These are phyloP conservation scores for Trinorchestia longiramus DNA, from an alignment of 1,140 invertebrate species.

Conservation along the genomic window DNA sequence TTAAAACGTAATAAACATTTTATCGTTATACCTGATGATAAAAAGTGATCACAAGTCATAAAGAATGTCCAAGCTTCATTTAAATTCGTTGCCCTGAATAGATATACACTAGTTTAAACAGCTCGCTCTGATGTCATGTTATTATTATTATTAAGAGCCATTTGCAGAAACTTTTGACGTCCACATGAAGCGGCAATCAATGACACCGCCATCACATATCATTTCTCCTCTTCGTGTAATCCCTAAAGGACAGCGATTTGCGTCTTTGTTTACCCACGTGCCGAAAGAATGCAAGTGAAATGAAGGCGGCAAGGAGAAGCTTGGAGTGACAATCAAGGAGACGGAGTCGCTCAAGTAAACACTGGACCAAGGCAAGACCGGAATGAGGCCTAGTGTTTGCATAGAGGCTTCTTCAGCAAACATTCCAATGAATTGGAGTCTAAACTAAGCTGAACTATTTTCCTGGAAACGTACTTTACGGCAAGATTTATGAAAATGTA, in stretches of 20 bases:
- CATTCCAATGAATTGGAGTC: constrained; percentile 34
- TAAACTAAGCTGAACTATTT: constrained; percentile 13
- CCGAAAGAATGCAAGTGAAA: not conserved
- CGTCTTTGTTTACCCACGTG: not conserved
- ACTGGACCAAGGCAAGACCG: not conserved
- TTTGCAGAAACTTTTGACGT: not conserved
- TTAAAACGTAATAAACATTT: not conserved
- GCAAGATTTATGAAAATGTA: not conserved
- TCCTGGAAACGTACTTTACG: not conserved
- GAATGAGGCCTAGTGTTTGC: constrained; percentile 42
- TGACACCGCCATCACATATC: not conserved
- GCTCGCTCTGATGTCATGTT: not conserved
- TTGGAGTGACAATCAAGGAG: constrained; percentile 10
- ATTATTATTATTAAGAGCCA: not conserved
- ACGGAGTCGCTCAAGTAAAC: not conserved
- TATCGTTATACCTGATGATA: not conserved
- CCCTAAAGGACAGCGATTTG: not conserved
- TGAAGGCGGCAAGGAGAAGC: not conserved
- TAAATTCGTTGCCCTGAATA: too few species aligned
- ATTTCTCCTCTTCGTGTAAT: not conserved
- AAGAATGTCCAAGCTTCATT: not conserved
- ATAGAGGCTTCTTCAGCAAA: constrained; percentile 22
- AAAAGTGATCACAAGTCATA: not conserved
- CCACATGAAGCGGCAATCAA: not conserved
- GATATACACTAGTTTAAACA: not conserved